phyloP scores from a whole-genome alignment of 2,888 invertebrate species.

The Odontocolon sp. region DNA sequence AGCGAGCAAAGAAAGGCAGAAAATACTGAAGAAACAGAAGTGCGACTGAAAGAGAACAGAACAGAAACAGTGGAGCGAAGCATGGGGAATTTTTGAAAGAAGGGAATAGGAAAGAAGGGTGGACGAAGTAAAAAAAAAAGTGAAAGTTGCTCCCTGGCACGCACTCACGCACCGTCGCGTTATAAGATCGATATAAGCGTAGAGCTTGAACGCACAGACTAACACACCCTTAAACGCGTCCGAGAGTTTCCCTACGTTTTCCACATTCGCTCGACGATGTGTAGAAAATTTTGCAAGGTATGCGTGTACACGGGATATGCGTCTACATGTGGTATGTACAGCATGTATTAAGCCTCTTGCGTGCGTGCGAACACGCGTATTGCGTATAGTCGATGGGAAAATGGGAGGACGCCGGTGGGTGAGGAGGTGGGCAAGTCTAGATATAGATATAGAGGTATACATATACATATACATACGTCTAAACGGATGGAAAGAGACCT shows the following conservation, averaged over 20 bases:
- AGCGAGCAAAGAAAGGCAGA: slow-evolving; percentile 1
- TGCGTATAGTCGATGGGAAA: neutral
- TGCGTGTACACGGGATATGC: slow-evolving; percentile 23
- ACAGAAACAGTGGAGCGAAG: neutral
- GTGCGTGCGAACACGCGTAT: slow-evolving; percentile 48
- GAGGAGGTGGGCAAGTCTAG: neutral
- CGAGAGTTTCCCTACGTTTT: slow-evolving; percentile 46
- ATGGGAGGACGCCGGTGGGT: no score
- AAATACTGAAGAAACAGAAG: neutral
- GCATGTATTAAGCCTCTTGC: slow-evolving; percentile 28
- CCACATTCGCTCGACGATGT: slow-evolving; percentile 1
- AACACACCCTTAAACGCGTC: slow-evolving; percentile 59
- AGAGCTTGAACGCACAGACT: slow-evolving; percentile 73
- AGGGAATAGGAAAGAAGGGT: slow-evolving; percentile 16
- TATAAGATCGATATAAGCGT: slow-evolving; percentile 63
- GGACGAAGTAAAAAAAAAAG: slow-evolving; percentile 37
- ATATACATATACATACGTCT: no score
- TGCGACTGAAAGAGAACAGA: neutral
- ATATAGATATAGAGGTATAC: no score
- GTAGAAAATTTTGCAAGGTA: neutral
- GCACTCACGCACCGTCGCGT: slow-evolving; percentile 65
- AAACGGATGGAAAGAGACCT: slow-evolving; percentile 55
- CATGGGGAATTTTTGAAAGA: neutral
- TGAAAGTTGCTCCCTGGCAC: slow-evolving; percentile 69
- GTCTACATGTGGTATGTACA: neutral